Percentiles rank a stretch among this genome's conserved stretches.
Evolutionary conservation across 2,797 vertebrate species (phyloP).

Genomic region (Odontamblyopus lacepedii): DNA sequence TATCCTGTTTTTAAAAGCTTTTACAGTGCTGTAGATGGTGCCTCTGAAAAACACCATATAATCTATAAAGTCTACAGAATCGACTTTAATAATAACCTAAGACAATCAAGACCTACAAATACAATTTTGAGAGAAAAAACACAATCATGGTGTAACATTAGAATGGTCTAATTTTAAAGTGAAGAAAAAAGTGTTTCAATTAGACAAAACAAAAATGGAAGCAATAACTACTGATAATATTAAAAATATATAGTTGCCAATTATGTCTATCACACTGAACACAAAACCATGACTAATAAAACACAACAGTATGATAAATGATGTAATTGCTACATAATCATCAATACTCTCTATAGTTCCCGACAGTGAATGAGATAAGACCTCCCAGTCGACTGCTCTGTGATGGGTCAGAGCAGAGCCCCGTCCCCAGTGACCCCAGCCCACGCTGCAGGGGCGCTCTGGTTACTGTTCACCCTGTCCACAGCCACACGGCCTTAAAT

Average conservation of each 20-base stretch:
- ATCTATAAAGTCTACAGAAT: not conserved
- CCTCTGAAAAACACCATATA: constrained; percentile 5
- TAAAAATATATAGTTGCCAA: not conserved
- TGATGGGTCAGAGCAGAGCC: constrained; percentile 74
- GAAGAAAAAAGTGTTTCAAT: not conserved
- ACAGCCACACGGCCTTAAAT: constrained; percentile 53
- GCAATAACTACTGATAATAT: not conserved
- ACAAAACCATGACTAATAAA: not conserved
- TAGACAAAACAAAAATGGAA: not conserved
- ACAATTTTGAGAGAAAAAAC: not conserved
- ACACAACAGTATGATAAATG: not conserved
- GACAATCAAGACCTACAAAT: not conserved
- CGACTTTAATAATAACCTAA: not conserved
- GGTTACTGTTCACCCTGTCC: constrained; percentile 69
- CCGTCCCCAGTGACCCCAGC: constrained; percentile 62
- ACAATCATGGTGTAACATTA: not conserved
- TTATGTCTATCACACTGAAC: not conserved
- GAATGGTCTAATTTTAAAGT: not conserved
- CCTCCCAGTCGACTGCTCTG: constrained; percentile 47
- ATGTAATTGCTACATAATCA: not conserved
- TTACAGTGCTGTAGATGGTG: constrained; percentile 22
- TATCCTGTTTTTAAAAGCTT: constrained; percentile 19
- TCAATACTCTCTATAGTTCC: not conserved
- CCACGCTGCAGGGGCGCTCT: constrained; percentile 66
- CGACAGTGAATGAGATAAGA: constrained; percentile 67